Evolutionary conservation across 2,113 vertebrate species (phyloP), one percentile per base, ranked within the genome.

Genomic region (Tonatia bakeri): DNA sequence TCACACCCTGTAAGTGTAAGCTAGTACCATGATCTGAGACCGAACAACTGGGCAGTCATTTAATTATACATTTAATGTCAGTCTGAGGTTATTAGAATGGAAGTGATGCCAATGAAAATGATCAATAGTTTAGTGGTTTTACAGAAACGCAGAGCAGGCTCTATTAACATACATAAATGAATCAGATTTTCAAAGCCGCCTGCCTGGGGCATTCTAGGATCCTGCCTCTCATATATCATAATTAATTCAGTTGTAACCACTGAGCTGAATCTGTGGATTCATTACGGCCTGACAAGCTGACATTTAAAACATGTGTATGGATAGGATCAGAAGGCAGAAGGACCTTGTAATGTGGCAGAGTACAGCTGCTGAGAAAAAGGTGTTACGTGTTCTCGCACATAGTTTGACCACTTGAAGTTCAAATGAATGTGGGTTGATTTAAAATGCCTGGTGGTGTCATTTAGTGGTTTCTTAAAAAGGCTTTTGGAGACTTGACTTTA

Each of bases 51-150:
- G 61, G 38, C 43, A 36, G 73, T 79, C 88, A 83, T 83, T 97
- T 94, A 96, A 96, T 96, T 96, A 88, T 69, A 81, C 93, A 91
- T 89, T 96, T 94, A 94, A 52, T 88, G 94, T 70, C 40, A 77
- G 77, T 70, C 52, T n/a, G 72, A 91, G 70, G 87, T 65, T 45
- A 36, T 85, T 91, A 73, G 77, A 81, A 82, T 83, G 89, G 75
- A 96, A 94, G 83, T 61, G 67, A 59, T 80, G 75, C 69, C 64
- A 52, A 61, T 83, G 65, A 94, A 97, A 96, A 80, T 95, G 89
- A 97, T 96, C 97, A 94, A 90, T 97, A 87, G 81, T 83, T 96
- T 94, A 61, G 79, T 56, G 95, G 56, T 93, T 96, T 96, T 70
- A 87, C 45, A 93, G 93, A 94, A 96, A 93, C n/a, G 19, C 8